phyloP scores from a whole-genome alignment of 2,888 invertebrate genomes.

The Ennomos erosarius region DNA sequence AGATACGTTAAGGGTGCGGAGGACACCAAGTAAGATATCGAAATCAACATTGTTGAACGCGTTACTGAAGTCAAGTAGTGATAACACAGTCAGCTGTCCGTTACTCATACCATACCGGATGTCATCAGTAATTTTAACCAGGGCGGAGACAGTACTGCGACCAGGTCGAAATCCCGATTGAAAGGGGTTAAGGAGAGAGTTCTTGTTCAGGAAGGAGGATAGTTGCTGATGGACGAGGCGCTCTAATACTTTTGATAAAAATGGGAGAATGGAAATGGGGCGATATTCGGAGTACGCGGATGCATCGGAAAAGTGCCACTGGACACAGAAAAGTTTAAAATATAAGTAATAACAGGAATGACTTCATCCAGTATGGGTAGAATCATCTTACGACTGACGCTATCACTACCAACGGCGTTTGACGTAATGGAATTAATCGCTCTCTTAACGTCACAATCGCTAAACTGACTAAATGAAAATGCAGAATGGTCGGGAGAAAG shows the following conservation, averaged over 20 bases:
- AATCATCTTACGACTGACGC: not conserved
- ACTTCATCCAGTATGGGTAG: not conserved
- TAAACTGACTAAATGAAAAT: slow-evolving; percentile 5
- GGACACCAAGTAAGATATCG: slow-evolving; percentile 7
- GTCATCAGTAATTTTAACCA: slow-evolving; percentile 14
- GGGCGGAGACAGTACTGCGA: not conserved
- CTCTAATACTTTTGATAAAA: slow-evolving; percentile 20
- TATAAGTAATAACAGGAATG: not conserved
- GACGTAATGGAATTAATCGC: not conserved
- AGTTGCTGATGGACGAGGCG: slow-evolving; percentile 31
- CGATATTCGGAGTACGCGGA: slow-evolving; percentile 9
- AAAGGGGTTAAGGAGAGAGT: slow-evolving; percentile 10
- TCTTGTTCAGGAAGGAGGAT: not conserved
- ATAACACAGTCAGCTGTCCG: slow-evolving; percentile 1
- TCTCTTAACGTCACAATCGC: not conserved
- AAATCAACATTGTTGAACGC: slow-evolving; percentile 14
- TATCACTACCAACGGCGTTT: not conserved
- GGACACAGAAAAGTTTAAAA: not conserved
- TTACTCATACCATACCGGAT: slow-evolving; percentile 4
- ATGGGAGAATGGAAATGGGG: slow-evolving; percentile 26
- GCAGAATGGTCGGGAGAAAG: not conserved
- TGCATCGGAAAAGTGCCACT: not conserved
- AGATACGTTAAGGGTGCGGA: slow-evolving; percentile 16
- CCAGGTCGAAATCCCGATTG: slow-evolving; percentile 11
- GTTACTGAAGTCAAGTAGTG: slow-evolving; percentile 8